Evolutionary conservation across 2,888 invertebrate species (phyloP).

Genomic region (Morpho helenor): DNA sequence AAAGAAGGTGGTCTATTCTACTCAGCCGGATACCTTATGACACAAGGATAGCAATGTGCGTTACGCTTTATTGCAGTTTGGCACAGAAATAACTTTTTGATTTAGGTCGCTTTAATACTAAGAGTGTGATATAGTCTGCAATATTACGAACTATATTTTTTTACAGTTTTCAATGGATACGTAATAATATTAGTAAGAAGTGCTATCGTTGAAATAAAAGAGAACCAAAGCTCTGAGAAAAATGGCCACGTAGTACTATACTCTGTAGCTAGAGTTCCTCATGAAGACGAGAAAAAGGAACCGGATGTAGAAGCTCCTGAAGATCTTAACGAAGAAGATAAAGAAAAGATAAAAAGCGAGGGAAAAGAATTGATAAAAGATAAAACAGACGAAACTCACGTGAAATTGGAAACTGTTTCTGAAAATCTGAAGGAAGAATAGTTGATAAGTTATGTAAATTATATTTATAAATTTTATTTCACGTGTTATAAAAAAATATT

Average conservation of each 20-base stretch:
- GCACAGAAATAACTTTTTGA: background rate
- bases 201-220: conserved; percentile 49
- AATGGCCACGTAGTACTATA: conserved; percentile 27
- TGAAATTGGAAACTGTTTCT: conserved; percentile 35
- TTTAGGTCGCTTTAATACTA: background rate
- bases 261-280: conserved; percentile 19
- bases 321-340: conserved; percentile 12
- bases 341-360: conserved; percentile 2
- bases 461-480: background rate
- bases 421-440: conserved; percentile 32
- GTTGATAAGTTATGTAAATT: conserved; percentile 9
- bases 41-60: no score
- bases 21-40: no score
- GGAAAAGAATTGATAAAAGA: conserved; percentile 7
- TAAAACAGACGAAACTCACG: conserved; percentile 10
- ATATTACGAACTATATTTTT: background rate
- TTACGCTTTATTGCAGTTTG: background rate
- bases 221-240: conserved; percentile 31
- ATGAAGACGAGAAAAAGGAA: conserved; percentile 13
- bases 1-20: no score
- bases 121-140: conserved; percentile 4
- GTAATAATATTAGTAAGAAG: conserved; percentile 51
- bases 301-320: conserved; percentile 28
- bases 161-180: conserved; percentile 55
- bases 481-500: no score